Base-by-base conservation (phyloP, 1,140 invertebrate genomes). In the Zaprionus gabonicus region DNA sequence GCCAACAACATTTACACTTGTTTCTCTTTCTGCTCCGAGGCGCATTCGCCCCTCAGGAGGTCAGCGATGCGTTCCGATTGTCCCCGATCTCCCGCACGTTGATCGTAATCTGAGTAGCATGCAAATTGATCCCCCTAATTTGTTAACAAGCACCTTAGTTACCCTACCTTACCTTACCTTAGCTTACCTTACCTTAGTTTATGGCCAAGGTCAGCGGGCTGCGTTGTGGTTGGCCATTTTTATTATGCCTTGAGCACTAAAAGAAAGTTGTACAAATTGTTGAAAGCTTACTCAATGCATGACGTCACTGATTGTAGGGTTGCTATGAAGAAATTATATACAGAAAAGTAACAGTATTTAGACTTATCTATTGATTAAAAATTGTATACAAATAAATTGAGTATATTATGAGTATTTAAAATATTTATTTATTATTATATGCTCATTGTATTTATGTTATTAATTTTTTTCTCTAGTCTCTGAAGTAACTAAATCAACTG, bases 51-150 rank as follows among this genome's bases (percentile, higher is more conserved):
- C 49, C 49, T 53, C n/a, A 62, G 38, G 57, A 71, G 77, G 58
- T 64, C 71, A 69, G 55, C 76, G 60, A 71, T 55, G 68, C 67
- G 67, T 62, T 38, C 65, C 34, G 55, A 57, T 69, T 69, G 56
- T 59, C 44, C 36, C 71, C 34, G 55, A 57, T 72, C 59, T 31
- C 49, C 31, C 66, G 49, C 28, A 71, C 83, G 83, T 59, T 63
- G 84, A 87, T 87, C 56, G 81, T 87, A 74, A 87, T 87, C 84
- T 81, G 81, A 84, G 71, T 70, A 71, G 78, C 81, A 84, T 87
- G 84, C 85, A 87, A 87, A 87, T 87, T 81, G 64, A 55, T 65
- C 67, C 72, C 38, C 49, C 64, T 84, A 84, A 87, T 87, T 90
- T 87, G 84, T 90, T 81, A 90, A 87, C 81, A 81, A 87, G 81